Conservation (phyloP, 2,113 vertebrate genomes). For the Alosa alosa region DNA sequence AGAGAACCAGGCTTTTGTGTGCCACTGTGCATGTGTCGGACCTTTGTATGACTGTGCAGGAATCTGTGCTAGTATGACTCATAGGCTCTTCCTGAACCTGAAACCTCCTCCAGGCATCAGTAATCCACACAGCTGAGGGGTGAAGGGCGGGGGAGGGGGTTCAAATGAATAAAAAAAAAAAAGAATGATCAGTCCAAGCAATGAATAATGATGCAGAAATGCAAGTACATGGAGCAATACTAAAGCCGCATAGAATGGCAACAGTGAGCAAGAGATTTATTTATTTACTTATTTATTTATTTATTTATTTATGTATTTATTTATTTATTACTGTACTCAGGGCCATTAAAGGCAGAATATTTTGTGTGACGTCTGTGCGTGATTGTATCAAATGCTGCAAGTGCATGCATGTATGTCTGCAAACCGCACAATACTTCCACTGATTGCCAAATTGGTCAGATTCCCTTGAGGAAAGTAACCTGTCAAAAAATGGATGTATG, state of each 20-base stretch:
- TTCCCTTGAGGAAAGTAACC: background rate
- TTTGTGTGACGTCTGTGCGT: no score
- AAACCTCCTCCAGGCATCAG: background rate
- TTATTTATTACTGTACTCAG: background rate
- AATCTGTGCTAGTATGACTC: background rate
- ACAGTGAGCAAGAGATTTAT: no score
- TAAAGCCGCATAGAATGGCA: background rate
- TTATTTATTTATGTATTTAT: background rate
- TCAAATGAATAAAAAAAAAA: no score
- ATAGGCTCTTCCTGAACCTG: background rate
- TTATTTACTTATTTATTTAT: no score
- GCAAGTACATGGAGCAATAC: background rate
- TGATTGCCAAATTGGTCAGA: background rate
- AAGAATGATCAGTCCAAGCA: background rate
- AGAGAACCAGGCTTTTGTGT: background rate
- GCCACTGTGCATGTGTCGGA: background rate
- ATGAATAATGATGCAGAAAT: background rate
- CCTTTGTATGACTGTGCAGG: background rate
- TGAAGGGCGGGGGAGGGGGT: no score
- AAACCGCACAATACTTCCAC: background rate
- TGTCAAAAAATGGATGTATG: constrained; percentile 10
- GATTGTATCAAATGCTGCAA: no score
- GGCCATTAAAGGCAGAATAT: no score
- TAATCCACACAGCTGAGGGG: no score
- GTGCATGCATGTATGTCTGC: no score